Evolutionary conservation across 1,140 invertebrate species (phyloP).

Genomic region (Bombus waltoni): DNA sequence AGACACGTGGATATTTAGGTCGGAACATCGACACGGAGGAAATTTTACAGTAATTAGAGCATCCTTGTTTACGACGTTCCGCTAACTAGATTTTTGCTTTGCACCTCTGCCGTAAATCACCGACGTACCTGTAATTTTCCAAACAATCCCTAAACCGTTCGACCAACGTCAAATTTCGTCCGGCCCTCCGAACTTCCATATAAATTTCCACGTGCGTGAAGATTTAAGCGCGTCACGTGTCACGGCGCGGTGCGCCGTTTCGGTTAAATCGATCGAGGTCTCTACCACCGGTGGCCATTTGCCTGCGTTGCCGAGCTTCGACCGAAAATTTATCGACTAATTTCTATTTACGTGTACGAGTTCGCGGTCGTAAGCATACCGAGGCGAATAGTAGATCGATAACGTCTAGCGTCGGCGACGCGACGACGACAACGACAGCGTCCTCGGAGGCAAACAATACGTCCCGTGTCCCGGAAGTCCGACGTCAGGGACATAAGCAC

Average conservation of each 20-base stretch:
- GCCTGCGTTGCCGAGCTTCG: not conserved
- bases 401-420: conserved; percentile 23
- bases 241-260: not conserved
- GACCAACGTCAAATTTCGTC: too few species aligned
- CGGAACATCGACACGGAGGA: too few species aligned
- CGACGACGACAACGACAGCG: not conserved
- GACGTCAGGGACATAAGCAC: conserved; percentile 55
- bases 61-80: too few species aligned
- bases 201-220: not conserved
- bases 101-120: too few species aligned
- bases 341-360: conserved; percentile 33
- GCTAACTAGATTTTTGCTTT: too few species aligned
- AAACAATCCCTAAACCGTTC: too few species aligned
- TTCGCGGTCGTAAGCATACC: not conserved
- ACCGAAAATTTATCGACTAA: conserved; percentile 42
- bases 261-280: not conserved
- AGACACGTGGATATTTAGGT: too few species aligned
- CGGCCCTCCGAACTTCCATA: not conserved
- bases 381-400: conserved; percentile 30
- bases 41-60: too few species aligned
- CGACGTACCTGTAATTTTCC: too few species aligned
- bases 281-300: not conserved
- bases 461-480: conserved; percentile 52
- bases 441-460: conserved; percentile 49
- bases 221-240: not conserved